phyloP scores from a whole-genome alignment of 2,113 vertebrate species.

The Tachysurus fulvidraco region DNA sequence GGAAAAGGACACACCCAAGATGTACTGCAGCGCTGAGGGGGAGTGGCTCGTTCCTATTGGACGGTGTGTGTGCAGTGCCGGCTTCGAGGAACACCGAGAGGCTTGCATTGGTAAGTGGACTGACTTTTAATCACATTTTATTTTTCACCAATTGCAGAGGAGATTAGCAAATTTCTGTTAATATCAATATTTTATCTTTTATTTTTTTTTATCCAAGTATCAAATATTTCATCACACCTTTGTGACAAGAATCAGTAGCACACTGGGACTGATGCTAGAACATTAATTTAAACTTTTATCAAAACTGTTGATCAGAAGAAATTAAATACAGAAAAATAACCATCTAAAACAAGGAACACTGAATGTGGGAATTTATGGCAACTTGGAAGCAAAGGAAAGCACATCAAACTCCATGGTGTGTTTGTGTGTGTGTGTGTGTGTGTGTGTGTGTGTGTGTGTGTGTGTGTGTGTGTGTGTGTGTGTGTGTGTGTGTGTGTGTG shows the following conservation, averaged over 20 bases:
- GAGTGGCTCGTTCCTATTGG: constrained; percentile 98
- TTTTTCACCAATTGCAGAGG: neutral
- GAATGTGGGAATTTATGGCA: neutral
- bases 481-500: too few species aligned
- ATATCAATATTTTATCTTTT: neutral
- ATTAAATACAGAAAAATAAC: neutral
- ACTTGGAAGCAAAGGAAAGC: neutral
- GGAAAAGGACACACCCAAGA: constrained; percentile 94
- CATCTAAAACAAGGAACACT: neutral
- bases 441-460: neutral
- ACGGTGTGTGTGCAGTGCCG: constrained; percentile 91
- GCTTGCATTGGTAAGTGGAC: constrained; percentile 87
- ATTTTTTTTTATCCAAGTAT: neutral
- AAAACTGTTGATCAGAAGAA: too few species aligned
- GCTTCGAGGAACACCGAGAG: constrained; percentile 86
- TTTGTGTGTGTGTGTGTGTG: neutral
- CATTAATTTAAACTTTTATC: neutral
- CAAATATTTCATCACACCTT: neutral
- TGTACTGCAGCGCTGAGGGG: constrained; percentile 99
- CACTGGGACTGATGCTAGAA: neutral
- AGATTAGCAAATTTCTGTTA: too few species aligned
- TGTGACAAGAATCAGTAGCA: too few species aligned
- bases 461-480: neutral
- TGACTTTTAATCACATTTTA: neutral
- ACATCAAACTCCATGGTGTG: neutral